phyloP scores from a whole-genome alignment of 2,888 invertebrate genomes.

The Lithosia quadra region DNA sequence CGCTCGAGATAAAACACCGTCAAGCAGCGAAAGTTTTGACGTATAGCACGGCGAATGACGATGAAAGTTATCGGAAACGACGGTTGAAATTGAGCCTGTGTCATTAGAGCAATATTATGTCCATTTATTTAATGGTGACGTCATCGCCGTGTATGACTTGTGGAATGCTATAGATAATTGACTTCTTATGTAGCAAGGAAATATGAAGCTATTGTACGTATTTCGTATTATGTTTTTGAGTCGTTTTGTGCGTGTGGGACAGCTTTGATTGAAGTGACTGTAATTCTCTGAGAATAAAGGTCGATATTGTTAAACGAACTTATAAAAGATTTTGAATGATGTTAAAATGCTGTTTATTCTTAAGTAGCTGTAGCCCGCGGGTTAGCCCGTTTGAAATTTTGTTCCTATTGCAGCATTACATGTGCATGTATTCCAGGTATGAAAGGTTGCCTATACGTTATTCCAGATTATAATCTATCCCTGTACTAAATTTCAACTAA shows the following conservation, averaged over 20 bases:
- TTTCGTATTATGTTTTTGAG: not conserved
- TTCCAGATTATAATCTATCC: no score
- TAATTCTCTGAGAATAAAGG: not conserved
- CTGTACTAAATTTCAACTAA: no score
- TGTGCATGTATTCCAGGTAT: no score
- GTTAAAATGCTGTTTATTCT: not conserved
- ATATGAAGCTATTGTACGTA: not conserved
- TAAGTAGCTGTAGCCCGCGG: no score
- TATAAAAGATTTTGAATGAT: not conserved
- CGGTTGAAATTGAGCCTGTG: constrained; percentile 21
- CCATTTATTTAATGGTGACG: constrained; percentile 3
- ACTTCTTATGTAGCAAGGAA: no score
- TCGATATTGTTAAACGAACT: not conserved
- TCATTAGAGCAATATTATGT: constrained; percentile 14
- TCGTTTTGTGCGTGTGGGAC: not conserved
- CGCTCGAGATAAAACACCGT: constrained; percentile 31
- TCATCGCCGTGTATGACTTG: not conserved
- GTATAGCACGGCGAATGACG: constrained; percentile 36
- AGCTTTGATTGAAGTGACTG: not conserved
- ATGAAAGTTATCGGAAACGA: constrained; percentile 43
- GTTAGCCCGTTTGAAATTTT: no score
- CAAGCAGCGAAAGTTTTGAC: constrained; percentile 46
- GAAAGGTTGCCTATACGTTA: no score
- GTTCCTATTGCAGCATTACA: no score
- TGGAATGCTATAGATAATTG: not conserved